phyloP scores from a whole-genome alignment of 1,140 invertebrate genomes.

The Drosophila ercepeae region DNA sequence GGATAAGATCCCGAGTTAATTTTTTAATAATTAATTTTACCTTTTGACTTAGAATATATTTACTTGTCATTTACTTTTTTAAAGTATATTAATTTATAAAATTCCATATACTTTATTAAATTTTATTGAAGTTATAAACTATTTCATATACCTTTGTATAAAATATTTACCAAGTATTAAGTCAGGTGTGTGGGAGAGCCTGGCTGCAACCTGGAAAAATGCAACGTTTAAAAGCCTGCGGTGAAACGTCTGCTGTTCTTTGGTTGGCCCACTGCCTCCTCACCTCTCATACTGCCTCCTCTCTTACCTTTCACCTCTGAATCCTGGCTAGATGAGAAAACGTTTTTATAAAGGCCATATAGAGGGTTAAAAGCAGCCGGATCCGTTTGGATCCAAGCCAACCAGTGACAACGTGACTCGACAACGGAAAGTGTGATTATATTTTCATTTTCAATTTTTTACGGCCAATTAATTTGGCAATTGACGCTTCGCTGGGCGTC shows the following conservation, averaged over 20 bases:
- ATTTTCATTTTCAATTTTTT: conserved; percentile 83
- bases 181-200: conserved; percentile 3
- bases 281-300: background rate
- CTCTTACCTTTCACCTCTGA: background rate
- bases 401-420: conserved; percentile 40
- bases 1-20: too few relatives aligned
- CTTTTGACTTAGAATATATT: background rate
- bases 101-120: too few relatives aligned
- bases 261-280: conserved; percentile 51
- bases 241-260: conserved; percentile 64
- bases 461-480: conserved; percentile 83
- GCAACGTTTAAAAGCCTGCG: conserved; percentile 68
- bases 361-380: conserved; percentile 58
- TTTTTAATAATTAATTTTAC: too few relatives aligned
- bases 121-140: too few relatives aligned
- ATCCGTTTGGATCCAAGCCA: conserved; percentile 57
- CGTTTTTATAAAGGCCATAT: conserved; percentile 12
- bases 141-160: too few relatives aligned
- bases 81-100: too few relatives aligned
- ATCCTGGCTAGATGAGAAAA: conserved; percentile 63
- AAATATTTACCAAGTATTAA: conserved; percentile 35
- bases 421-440: conserved; percentile 82
- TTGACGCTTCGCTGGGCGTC: conserved; percentile 80
- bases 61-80: too few relatives aligned
- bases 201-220: conserved; percentile 57